Base-by-base conservation (phyloP, 2,113 vertebrate species). In the Romanogobio albipinnatus region DNA sequence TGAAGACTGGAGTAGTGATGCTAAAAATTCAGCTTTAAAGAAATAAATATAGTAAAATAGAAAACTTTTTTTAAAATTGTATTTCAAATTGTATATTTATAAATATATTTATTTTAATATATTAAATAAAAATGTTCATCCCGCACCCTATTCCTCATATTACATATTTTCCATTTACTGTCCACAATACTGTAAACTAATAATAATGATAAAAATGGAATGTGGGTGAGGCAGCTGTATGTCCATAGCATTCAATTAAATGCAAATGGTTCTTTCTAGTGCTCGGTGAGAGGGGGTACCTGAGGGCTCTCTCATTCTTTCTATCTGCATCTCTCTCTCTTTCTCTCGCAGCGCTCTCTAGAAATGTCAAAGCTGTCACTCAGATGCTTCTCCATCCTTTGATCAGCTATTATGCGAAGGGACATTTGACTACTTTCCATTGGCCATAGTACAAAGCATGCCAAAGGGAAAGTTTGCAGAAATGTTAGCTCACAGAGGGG, bases 301-400 rank as follows among this genome's bases (percentile, higher is more conserved):
- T 15, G 73, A 53, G 59, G 26, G 74, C 45, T 68, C 47, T 47
- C 14, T 76, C 82, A 33, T 51, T 61, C n/a, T 3, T 11, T 74
- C 19, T 5, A 76, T 64, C 78, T 78, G 73, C 75, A 64, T 51
- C 78, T 75, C 39, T 78, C 14, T 76, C 36, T 36, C 49, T 70
- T 49, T 86, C 61, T 49, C n/a, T 45, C 29, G 53, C 39, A n/a
- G 66, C 26, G 9, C 36, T 64, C 51, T 49, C 33, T 47, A 78
- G 61, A 89, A 87, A 87, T 86, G 84, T 78, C 79, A 84, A 62
- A 70, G 76, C 78, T 75, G 84, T 83, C 84, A 71, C 66, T 86
- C 81, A 86, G 39, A 64, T 53, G 58, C 29, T 39, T 77, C 64
- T 84, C 61, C 39, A 7, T 76, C 62, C 36, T 62, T 64, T 75